phyloP scores from a whole-genome alignment of 2,797 vertebrate genomes.

The Prionace glauca region DNA sequence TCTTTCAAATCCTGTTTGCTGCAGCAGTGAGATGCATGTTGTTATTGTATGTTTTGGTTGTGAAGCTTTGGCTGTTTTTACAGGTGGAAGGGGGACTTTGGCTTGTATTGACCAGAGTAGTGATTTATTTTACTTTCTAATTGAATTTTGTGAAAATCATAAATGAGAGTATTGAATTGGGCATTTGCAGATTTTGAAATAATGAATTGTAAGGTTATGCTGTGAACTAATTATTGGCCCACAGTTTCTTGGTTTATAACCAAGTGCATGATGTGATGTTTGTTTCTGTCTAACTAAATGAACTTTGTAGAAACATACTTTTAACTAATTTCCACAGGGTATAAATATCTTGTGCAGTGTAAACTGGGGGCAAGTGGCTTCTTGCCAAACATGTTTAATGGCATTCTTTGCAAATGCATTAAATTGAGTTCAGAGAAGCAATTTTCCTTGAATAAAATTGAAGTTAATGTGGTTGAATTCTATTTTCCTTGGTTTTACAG shows the following conservation, averaged over 20 bases:
- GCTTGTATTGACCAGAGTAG: neutral
- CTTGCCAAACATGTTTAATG: neutral
- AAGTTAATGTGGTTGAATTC: neutral
- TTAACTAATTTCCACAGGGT: neutral
- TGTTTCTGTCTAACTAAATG: neutral
- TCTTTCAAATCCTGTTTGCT: neutral
- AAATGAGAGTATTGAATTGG: neutral
- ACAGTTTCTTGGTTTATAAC: neutral
- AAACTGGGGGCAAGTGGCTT: neutral
- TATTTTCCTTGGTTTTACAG: neutral
- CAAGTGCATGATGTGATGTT: neutral
- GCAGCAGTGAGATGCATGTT: neutral
- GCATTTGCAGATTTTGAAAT: neutral
- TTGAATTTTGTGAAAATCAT: neutral
- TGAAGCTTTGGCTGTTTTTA: neutral
- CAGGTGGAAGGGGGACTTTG: neutral
- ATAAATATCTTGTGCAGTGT: neutral
- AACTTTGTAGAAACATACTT: neutral
- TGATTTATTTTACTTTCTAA: neutral
- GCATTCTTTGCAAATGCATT: neutral
- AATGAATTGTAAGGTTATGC: neutral
- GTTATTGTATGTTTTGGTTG: neutral
- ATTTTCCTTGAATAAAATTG: neutral
- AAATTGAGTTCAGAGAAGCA: neutral
- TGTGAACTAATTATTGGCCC: neutral